Evolutionary conservation across 2,797 vertebrate genomes (phyloP).

Genomic region (Microctenopoma steveboyesi): DNA sequence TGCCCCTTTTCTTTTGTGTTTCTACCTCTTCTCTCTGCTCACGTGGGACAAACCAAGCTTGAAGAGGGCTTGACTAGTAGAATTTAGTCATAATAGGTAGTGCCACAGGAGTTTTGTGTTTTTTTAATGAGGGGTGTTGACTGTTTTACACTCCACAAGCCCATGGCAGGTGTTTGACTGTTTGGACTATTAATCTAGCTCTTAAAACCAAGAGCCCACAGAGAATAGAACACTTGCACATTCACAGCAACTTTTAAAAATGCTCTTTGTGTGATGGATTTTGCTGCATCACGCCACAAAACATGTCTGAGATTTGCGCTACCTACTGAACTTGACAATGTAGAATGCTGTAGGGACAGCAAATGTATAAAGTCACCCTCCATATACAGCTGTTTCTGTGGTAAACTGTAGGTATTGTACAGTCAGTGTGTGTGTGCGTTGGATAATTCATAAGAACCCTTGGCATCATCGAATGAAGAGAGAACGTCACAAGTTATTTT

Average conservation of each 20-base stretch:
- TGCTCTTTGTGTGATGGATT: slow-evolving; percentile 38
- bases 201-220: slow-evolving; percentile 46
- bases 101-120: slow-evolving; percentile 27
- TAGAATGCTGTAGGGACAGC: slow-evolving; percentile 33
- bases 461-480: slow-evolving; percentile 12
- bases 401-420: not conserved
- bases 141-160: slow-evolving; percentile 34
- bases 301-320: slow-evolving; percentile 15
- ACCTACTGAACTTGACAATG: slow-evolving; percentile 13
- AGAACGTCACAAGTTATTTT: slow-evolving; percentile 10
- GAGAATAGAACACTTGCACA: slow-evolving; percentile 24
- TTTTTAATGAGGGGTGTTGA: slow-evolving; percentile 49
- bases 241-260: slow-evolving; percentile 42
- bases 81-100: slow-evolving; percentile 22
- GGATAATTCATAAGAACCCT: slow-evolving; percentile 4
- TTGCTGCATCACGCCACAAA: slow-evolving; percentile 39
- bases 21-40: slow-evolving; percentile 7
- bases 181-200: slow-evolving; percentile 49
- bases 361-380: slow-evolving; percentile 39
- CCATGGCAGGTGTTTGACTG: slow-evolving; percentile 43
- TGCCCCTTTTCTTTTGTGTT: slow-evolving; percentile 13
- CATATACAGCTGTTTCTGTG: slow-evolving; percentile 29
- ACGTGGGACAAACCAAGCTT: slow-evolving; percentile 32
- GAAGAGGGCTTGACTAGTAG: slow-evolving; percentile 24
- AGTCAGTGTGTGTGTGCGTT: not conserved